These are phyloP conservation scores for Drosophila mauritiana DNA, from an alignment of 1,140 invertebrate species.

Conservation along the genomic window DNA sequence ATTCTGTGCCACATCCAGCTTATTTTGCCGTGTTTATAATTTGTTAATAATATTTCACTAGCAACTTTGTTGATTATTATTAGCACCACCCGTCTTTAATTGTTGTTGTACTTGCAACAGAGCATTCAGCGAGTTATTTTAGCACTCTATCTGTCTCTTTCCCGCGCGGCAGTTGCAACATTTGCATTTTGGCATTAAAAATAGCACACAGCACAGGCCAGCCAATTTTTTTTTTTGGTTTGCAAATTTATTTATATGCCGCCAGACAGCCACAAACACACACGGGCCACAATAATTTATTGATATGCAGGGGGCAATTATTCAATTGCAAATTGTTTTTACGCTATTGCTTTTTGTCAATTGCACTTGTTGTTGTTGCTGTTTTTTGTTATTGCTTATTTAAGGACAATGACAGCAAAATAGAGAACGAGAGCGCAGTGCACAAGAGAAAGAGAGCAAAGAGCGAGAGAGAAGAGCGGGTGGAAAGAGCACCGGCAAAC, in stretches of 20 bases:
- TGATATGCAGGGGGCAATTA: slow-evolving; percentile 28
- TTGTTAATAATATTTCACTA: slow-evolving; percentile 31
- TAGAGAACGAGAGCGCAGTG: slow-evolving; percentile 9
- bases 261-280: slow-evolving; percentile 45
- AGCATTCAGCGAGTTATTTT: slow-evolving; percentile 48
- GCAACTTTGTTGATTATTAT: slow-evolving; percentile 40
- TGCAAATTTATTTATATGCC: slow-evolving; percentile 49
- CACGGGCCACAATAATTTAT: slow-evolving; percentile 36
- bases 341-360: slow-evolving; percentile 35
- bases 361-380: slow-evolving; percentile 33
- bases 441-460: slow-evolving; percentile 17
- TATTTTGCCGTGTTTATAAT: slow-evolving; percentile 22
- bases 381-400: slow-evolving; percentile 46
- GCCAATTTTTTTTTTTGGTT: slow-evolving; percentile 14
- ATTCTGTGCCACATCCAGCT: slow-evolving; percentile 14
- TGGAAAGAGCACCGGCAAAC: slow-evolving; percentile 62
- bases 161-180: slow-evolving; percentile 33
- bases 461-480: slow-evolving; percentile 20
- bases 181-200: slow-evolving; percentile 59
- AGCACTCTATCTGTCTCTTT: slow-evolving; percentile 21
- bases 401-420: slow-evolving; percentile 50
- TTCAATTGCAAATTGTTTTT: slow-evolving; percentile 36
- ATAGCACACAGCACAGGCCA: slow-evolving; percentile 61
- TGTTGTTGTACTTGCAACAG: slow-evolving; percentile 29
- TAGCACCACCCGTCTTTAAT: slow-evolving; percentile 19